These are phyloP conservation scores for Oceanodroma tethys DNA, from an alignment of 2,113 vertebrate species.

Conservation along the genomic window DNA sequence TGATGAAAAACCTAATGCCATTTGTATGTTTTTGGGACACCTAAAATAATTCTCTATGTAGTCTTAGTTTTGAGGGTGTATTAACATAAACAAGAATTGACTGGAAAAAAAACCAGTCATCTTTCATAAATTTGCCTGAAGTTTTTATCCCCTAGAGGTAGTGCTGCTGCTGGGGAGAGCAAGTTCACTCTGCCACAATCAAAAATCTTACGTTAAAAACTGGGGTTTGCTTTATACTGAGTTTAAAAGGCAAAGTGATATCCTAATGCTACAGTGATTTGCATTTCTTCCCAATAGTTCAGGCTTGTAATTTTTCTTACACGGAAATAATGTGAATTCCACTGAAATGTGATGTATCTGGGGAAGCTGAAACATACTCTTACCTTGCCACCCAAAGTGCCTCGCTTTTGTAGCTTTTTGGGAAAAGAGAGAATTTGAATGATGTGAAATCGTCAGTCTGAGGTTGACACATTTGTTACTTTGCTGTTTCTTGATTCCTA, in stretches of 20 bases:
- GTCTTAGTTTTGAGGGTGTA: neutral
- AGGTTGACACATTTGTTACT: neutral
- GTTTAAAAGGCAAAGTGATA: neutral
- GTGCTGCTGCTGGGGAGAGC: neutral
- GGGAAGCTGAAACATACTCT: neutral
- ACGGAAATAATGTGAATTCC: neutral
- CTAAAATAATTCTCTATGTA: neutral
- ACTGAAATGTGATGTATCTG: neutral
- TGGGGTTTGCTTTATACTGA: neutral
- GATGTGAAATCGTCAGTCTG: neutral
- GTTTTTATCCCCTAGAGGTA: neutral
- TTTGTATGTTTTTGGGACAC: neutral
- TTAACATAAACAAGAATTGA: neutral
- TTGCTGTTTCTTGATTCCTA: constrained; percentile 19
- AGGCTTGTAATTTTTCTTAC: neutral
- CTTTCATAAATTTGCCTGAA: neutral
- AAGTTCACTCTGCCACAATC: neutral
- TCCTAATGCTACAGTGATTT: neutral
- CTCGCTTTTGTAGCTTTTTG: neutral
- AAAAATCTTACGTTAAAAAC: neutral
- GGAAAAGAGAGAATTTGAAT: neutral
- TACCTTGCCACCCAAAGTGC: neutral
- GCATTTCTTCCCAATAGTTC: neutral
- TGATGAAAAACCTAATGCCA: neutral
- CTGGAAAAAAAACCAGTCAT: neutral